Evolutionary conservation across 2,888 invertebrate species (phyloP).

Genomic region (Watsonalla cultraria): DNA sequence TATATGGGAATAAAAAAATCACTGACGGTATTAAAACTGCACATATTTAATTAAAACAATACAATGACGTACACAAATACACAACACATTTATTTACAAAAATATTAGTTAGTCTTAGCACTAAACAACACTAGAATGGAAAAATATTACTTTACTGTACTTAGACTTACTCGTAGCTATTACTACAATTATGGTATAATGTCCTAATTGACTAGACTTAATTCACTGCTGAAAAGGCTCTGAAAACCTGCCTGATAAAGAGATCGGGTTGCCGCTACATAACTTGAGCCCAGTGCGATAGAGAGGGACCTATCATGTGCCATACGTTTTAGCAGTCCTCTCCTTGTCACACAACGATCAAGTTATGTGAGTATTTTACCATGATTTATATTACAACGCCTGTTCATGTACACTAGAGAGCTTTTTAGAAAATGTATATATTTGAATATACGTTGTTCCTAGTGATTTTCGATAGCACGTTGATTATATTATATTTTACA

Average conservation of each 20-base stretch:
- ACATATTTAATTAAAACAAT: conserved; percentile 19
- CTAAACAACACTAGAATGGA: conserved; percentile 41
- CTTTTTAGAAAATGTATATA: too few species aligned
- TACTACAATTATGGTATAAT: background rate
- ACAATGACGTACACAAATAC: conserved; percentile 45
- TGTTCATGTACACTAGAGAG: too few species aligned
- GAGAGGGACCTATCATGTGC: too few species aligned
- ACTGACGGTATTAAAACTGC: background rate
- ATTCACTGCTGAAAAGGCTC: background rate
- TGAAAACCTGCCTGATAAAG: background rate
- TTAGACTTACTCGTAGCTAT: background rate
- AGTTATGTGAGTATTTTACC: too few species aligned
- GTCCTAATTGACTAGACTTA: background rate
- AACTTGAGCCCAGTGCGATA: too few species aligned
- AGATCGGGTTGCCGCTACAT: too few species aligned
- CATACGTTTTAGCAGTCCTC: too few species aligned
- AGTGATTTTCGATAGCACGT: too few species aligned
- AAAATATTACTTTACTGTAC: conserved; percentile 37
- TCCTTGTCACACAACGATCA: too few species aligned
- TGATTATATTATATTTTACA: too few species aligned
- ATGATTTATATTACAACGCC: too few species aligned
- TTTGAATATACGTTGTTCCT: too few species aligned
- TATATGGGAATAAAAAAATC: background rate
- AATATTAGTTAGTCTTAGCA: conserved; percentile 38
- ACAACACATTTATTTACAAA: conserved; percentile 69